Base-by-base conservation (phyloP, 1,140 invertebrate genomes). In the Anastrepha obliqua region DNA sequence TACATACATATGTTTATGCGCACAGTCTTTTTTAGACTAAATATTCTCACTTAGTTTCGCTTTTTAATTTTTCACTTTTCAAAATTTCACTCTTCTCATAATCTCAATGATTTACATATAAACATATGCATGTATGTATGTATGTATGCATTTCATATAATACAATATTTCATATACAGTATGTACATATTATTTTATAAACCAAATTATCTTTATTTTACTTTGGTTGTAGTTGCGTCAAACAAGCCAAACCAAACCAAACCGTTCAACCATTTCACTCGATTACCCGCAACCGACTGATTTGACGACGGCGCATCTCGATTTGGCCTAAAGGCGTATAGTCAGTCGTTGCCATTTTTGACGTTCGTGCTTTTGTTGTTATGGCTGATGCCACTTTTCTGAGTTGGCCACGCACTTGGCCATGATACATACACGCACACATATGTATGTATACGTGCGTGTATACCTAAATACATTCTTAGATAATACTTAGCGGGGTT, bases 381-480 rank as follows among this genome's bases (percentile, higher is more conserved):
- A 11, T 55, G 9, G 17, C 74, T 81, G 47, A 13, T 81, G 74
- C n/a, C 74, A 55, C 44, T 81, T 17, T 81, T 81, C 74, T 81
- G 74, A 81, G 47, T 81, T 81, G 74, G 44, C 74, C 47, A 81
- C 74, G 74, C 74, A 81, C 47, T 81, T 81, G 74, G 74, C 74
- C 47, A 81, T 81, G 47, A 55, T 47, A 81, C 29, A 81, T 47
- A 55, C 74, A 81, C 20, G n/a, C 42, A 65, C 64, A 65, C 17
- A 8, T 65, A 65, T 65, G 64, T 65, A 29, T 29, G 6, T 65
- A 7, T 29, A 9, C 64, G 4, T 29, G 20, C 0, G 42, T 39
- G 39, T 70, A 70, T 42, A 42, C 29, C 9, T 15, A 42, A 15
- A 29, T 67, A 64, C 20, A 42, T 67, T 20, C 64, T 3, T 20